phyloP scores from a whole-genome alignment of 1,140 invertebrate species.

The Polypedilum vanderplanki region DNA sequence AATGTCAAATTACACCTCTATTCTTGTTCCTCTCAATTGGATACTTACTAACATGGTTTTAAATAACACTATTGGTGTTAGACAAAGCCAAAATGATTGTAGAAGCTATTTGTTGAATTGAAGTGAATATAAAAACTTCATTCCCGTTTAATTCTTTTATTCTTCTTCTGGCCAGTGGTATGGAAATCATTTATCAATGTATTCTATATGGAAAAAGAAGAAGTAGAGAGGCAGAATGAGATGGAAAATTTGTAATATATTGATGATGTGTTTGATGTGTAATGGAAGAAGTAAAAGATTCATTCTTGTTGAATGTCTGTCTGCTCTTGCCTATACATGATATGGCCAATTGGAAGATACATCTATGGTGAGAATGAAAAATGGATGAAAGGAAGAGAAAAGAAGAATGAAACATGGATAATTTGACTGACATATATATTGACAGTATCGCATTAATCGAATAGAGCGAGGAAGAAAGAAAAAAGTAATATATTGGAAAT shows the following conservation, averaged over 20 bases:
- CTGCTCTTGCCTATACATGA: too few species aligned
- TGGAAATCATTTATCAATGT: slow-evolving; percentile 14
- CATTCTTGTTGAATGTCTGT: too few species aligned
- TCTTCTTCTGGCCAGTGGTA: neutral
- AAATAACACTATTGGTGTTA: neutral
- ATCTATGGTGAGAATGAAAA: neutral
- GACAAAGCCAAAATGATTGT: neutral
- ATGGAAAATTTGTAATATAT: neutral
- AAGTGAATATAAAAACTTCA: neutral
- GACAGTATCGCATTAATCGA: slow-evolving; percentile 28
- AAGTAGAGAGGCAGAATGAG: neutral
- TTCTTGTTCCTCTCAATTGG: neutral
- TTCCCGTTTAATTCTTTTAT: neutral
- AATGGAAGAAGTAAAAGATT: too few species aligned
- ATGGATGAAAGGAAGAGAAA: neutral
- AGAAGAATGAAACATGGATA: slow-evolving; percentile 21
- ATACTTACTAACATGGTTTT: neutral
- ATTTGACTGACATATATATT: slow-evolving; percentile 28
- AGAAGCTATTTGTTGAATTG: neutral
- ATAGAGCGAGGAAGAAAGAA: neutral
- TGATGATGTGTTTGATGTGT: too few species aligned
- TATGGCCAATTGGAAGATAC: too few species aligned
- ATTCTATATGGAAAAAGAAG: neutral
- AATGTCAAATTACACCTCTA: neutral
- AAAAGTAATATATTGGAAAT: neutral